Evolutionary conservation across 1,140 invertebrate species (phyloP).

Genomic region (Ostrea denselamellosa): DNA sequence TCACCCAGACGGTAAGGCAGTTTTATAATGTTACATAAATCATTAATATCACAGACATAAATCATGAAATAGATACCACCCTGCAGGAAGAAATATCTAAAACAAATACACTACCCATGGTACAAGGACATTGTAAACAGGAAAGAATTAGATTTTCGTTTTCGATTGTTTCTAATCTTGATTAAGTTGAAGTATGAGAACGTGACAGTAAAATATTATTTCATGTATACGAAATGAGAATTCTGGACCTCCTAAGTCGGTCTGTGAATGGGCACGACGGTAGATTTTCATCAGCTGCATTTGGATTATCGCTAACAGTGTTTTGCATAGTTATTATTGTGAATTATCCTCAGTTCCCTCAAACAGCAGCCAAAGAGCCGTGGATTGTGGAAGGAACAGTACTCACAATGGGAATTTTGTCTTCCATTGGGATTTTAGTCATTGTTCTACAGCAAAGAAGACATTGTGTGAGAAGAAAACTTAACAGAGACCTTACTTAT

Average conservation of each 20-base stretch:
- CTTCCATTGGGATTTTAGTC: not conserved
- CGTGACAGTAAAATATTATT: too few species aligned
- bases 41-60: too few species aligned
- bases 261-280: not conserved
- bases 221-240: not conserved
- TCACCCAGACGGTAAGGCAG: too few species aligned
- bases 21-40: too few species aligned
- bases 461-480: not conserved
- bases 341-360: not conserved
- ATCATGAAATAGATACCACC: too few species aligned
- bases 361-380: not conserved
- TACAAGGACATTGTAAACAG: too few species aligned
- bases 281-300: not conserved
- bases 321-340: slow-evolving; percentile 11
- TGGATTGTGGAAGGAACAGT: not conserved
- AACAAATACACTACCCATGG: too few species aligned
- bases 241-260: not conserved
- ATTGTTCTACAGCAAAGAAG: not conserved
- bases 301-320: not conserved
- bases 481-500: not conserved
- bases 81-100: too few species aligned
- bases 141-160: too few species aligned
- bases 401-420: not conserved
- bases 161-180: too few species aligned
- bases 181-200: too few species aligned